Evolutionary conservation across 2,888 invertebrate species (phyloP).

Genomic region (Leptogaster cylindrica): DNA sequence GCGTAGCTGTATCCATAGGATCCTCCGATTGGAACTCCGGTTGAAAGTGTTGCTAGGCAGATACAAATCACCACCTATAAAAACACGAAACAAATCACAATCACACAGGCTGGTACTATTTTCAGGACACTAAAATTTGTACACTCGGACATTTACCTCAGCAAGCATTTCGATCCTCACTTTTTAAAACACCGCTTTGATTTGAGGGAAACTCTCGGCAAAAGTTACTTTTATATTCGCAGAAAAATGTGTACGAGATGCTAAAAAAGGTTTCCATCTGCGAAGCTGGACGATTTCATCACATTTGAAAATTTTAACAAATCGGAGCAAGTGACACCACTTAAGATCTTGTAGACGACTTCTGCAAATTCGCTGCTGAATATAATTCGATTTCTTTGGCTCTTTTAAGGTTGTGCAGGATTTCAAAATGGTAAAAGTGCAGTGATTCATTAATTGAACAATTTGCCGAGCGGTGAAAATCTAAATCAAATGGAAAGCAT

Average conservation of each 20-base stretch:
- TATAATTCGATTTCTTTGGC: constrained; percentile 28
- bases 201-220: constrained; percentile 58
- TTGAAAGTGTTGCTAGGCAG: constrained; percentile 53
- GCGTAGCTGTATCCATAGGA: constrained; percentile 4
- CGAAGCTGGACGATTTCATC: constrained; percentile 38
- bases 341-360: neutral
- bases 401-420: neutral
- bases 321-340: constrained; percentile 20
- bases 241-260: constrained; percentile 29
- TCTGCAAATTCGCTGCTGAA: constrained; percentile 28
- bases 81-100: constrained; percentile 15
- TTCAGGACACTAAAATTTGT: neutral
- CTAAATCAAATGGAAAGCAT: too few species aligned
- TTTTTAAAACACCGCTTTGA: constrained; percentile 58
- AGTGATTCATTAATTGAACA: constrained; percentile 21
- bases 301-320: constrained; percentile 21
- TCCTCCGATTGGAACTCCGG: constrained; percentile 52
- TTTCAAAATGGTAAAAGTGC: constrained; percentile 22
- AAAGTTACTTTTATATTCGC: constrained; percentile 59
- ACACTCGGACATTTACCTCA: constrained; percentile 55
- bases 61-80: constrained; percentile 54
- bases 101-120: neutral
- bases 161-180: constrained; percentile 59
- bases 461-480: neutral
- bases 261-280: constrained; percentile 41